These are phyloP conservation scores for Lytechinus pictus DNA, from an alignment of 35 echinoderm and acorn worm species.

Conservation along the genomic window DNA sequence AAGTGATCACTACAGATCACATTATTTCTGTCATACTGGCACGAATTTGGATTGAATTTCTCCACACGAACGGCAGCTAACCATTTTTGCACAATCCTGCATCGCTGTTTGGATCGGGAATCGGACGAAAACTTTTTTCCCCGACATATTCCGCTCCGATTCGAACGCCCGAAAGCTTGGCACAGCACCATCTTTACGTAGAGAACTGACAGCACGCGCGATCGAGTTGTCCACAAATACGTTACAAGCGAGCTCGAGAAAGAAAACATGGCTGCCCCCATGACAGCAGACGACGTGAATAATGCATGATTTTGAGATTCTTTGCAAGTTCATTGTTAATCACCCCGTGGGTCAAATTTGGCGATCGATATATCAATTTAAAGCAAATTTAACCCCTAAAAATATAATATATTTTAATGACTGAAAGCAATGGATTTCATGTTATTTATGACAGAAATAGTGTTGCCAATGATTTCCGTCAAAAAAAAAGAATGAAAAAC, in stretches of 20 bases:
- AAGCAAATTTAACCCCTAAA: no score
- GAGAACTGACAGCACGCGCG: neutral
- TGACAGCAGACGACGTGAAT: neutral
- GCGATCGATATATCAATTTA: neutral
- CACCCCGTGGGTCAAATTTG: neutral
- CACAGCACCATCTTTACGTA: neutral
- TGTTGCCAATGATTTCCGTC: no score
- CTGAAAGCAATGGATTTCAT: no score
- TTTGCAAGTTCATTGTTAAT: neutral
- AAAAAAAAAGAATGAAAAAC: no score
- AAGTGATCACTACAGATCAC: neutral
- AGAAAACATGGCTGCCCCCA: neutral
- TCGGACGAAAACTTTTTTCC: neutral
- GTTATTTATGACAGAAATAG: no score
- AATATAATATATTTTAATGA: no score
- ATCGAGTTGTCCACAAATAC: neutral
- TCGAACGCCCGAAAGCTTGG: neutral
- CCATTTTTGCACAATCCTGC: neutral
- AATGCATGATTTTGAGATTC: neutral
- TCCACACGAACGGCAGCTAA: neutral
- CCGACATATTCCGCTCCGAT: neutral
- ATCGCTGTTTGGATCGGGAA: neutral
- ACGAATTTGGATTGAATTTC: neutral
- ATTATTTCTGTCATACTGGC: constrained; percentile 8
- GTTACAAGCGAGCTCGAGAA: neutral